These are phyloP conservation scores for Palythoa grandis DNA, from an alignment of 92 coral and sea anemone species.

Conservation along the genomic window DNA sequence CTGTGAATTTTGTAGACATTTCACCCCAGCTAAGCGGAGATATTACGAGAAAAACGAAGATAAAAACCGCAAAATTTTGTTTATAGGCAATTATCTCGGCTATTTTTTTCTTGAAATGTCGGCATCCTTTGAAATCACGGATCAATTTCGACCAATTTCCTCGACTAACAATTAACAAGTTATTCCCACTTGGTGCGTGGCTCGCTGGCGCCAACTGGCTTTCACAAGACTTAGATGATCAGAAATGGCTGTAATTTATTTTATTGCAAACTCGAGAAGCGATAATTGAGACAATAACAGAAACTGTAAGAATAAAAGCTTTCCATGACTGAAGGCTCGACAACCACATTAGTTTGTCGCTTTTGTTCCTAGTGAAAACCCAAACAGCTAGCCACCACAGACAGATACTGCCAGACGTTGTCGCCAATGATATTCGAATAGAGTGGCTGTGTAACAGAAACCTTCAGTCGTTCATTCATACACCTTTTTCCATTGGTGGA, in stretches of 20 bases:
- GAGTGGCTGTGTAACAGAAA: slow-evolving; percentile 27
- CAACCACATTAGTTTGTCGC: background rate
- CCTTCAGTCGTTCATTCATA: background rate
- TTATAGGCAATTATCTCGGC: slow-evolving; percentile 82
- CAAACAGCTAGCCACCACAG: slow-evolving; percentile 23
- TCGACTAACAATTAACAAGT: slow-evolving; percentile 94
- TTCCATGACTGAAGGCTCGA: background rate
- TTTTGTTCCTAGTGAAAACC: slow-evolving; percentile 21
- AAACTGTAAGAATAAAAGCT: background rate
- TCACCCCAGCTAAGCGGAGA: slow-evolving; percentile 8
- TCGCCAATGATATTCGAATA: slow-evolving; percentile 23
- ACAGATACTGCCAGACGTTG: slow-evolving; percentile 18
- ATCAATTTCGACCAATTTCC: slow-evolving; percentile 99
- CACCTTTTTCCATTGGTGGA: slow-evolving; percentile 3
- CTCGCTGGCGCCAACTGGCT: slow-evolving; percentile 77
- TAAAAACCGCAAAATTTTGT: slow-evolving; percentile 61
- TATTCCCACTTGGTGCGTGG: slow-evolving; percentile 88
- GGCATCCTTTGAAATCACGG: slow-evolving; percentile 90
- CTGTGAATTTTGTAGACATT: slow-evolving; percentile 36
- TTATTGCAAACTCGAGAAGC: slow-evolving; percentile 65
- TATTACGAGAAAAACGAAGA: slow-evolving; percentile 21
- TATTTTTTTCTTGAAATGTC: slow-evolving; percentile 71
- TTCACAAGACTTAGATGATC: slow-evolving; percentile 65
- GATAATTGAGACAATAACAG: slow-evolving; percentile 49
- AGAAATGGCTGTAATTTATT: slow-evolving; percentile 73